A percentile compares a stretch with the other conserved stretches of the same genome.
These are phyloP conservation scores for Muscicapa comitata DNA, from an alignment of 2,797 vertebrate species.

Conservation along the genomic window DNA sequence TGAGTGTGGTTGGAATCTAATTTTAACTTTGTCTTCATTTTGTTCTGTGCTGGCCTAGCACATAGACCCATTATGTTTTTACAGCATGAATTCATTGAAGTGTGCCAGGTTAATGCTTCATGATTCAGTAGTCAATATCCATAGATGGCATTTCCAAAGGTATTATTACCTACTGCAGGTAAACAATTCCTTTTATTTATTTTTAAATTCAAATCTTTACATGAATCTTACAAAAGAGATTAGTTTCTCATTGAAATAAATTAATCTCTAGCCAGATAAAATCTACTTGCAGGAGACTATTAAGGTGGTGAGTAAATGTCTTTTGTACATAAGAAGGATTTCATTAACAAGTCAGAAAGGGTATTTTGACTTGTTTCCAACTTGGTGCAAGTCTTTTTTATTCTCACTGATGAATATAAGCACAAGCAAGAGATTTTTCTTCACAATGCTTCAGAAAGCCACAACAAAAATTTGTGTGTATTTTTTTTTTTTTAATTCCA, in stretches of 20 bases:
- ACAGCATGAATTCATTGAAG: neutral
- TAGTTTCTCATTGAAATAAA: slow-evolving; percentile 61
- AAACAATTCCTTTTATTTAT: slow-evolving; percentile 54
- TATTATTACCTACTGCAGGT: slow-evolving; percentile 22
- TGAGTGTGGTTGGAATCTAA: neutral
- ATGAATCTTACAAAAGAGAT: slow-evolving; percentile 42
- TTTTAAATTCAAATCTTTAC: slow-evolving; percentile 43
- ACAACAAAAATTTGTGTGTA: neutral
- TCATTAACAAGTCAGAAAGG: slow-evolving; percentile 57
- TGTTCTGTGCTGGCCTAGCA: neutral
- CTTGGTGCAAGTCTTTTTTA: slow-evolving; percentile 24
- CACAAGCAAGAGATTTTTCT: neutral
- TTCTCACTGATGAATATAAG: slow-evolving; percentile 13
- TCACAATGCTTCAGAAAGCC: neutral
- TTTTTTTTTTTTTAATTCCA: accelerated
- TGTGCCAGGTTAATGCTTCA: neutral
- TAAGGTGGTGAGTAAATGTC: slow-evolving; percentile 44
- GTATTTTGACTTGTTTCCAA: slow-evolving; percentile 59
- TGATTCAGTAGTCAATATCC: slow-evolving; percentile 15
- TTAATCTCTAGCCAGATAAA: slow-evolving; percentile 44
- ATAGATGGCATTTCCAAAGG: slow-evolving; percentile 22
- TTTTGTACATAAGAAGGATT: slow-evolving; percentile 41
- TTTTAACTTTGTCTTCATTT: slow-evolving; percentile 1
- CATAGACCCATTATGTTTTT: neutral
- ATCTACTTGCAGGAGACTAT: slow-evolving; percentile 41